Percentiles rank a stretch among this genome's conserved stretches.
Conservation (phyloP, 53 echinoderm and acorn worm genomes). For the Apostichopus leukothele region DNA sequence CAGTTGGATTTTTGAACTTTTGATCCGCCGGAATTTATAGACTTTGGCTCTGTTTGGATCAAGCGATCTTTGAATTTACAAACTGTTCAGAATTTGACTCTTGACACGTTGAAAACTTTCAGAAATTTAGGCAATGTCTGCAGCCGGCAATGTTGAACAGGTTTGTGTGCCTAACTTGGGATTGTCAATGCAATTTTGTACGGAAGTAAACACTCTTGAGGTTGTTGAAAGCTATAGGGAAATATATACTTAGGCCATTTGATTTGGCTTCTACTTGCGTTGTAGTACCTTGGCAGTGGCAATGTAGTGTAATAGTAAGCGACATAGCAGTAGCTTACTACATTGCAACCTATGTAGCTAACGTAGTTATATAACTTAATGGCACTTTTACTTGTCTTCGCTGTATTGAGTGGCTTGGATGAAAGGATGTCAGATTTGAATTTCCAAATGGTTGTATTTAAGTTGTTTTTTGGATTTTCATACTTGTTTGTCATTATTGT, state of each 20-base stretch:
- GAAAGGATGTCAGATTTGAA: no score
- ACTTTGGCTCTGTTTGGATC: conserved; percentile 13
- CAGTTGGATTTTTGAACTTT: conserved; percentile 36
- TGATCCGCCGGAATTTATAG: not conserved
- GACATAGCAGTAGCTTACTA: no score
- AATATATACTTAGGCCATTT: conserved; percentile 18
- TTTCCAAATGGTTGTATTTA: no score
- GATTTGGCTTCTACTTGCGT: not conserved
- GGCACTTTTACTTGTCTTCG: not conserved
- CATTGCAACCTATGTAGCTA: no score
- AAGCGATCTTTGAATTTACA: conserved; percentile 8
- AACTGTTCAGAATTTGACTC: conserved; percentile 32
- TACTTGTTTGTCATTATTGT: no score
- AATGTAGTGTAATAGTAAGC: not conserved
- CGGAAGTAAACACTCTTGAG: conserved; percentile 21
- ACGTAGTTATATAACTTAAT: not conserved
- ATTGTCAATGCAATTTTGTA: conserved; percentile 27
- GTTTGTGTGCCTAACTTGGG: conserved; percentile 61
- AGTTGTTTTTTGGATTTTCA: no score
- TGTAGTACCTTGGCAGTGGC: not conserved
- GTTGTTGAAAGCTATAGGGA: not conserved
- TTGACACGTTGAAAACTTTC: conserved; percentile 52
- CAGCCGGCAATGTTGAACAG: conserved; percentile 98
- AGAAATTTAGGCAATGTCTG: conserved; percentile 90
- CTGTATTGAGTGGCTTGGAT: no score